Base-by-base conservation (phyloP, 2,797 vertebrate genomes). In the Allobates femoralis region DNA sequence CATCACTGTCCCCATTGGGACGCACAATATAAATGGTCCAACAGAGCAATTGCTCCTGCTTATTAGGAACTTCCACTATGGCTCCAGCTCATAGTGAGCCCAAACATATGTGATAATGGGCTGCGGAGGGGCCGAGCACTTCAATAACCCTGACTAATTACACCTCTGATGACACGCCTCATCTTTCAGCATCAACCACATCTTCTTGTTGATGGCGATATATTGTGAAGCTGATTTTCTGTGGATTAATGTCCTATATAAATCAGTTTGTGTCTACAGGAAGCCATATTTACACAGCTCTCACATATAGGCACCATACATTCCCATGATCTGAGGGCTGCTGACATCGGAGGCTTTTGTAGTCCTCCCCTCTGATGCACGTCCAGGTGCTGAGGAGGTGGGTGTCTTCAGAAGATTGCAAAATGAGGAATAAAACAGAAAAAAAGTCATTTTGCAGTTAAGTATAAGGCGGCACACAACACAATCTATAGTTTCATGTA, bases 401-500 rank as follows among this genome's bases (percentile, higher is more conserved):
- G 62, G 41, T 3, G 73, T 46, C 71, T 76, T 76, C 56, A 64
- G 23, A 62, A 15, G n/a, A 19, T 53, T 84, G 41, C 18, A 14
- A 34, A 16, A 23, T 18, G 46, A 58, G 37, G 46, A n/a, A n/a
- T n/a, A n/a, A n/a, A n/a, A n/a, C n/a, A 15, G n/a, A 26, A 75
- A 69, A 78, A 23, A 58, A 78, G 18, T 56, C 51, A 30, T 56
- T 56, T 56, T 32, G 18, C 74, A 77, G 58, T 16, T 77, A 85
- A 85, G 83, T 85, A 85, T 66, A 85, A 67, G 79, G 79, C 32
- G 79, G 79, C 71, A 76, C 60, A n/a, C 41, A 16, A 76, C 81
- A 66, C 60, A 81, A 67, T 37, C 58, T 78, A 19, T 19, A 66
- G 26, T 67, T 84, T 76, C 53, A 74, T 51, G n/a, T 51, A 55